These are phyloP conservation scores for Heliothis subflexa DNA, from an alignment of 1,140 invertebrate species.

Conservation along the genomic window DNA sequence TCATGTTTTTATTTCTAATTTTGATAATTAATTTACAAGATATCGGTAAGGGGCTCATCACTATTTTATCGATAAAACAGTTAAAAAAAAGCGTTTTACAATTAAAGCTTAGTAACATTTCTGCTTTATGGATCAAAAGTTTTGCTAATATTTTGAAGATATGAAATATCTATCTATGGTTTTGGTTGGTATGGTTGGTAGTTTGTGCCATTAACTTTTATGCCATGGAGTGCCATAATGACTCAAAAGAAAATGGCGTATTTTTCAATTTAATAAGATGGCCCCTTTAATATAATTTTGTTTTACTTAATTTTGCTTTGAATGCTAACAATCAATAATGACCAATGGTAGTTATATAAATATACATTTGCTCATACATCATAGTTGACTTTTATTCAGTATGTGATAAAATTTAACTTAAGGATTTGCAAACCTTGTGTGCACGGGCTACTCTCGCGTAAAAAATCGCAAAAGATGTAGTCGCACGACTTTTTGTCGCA, in stretches of 20 bases:
- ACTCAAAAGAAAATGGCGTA: too few species aligned
- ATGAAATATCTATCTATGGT: too few species aligned
- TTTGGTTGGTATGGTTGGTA: too few species aligned
- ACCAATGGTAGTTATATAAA: slow-evolving; percentile 80
- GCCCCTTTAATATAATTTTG: slow-evolving; percentile 23
- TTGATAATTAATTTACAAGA: neutral
- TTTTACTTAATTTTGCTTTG: slow-evolving; percentile 26
- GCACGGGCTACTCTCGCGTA: neutral
- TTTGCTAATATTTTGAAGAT: too few species aligned
- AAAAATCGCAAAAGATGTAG: neutral
- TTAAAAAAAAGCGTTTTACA: too few species aligned
- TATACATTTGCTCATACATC: slow-evolving; percentile 77
- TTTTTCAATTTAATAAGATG: neutral
- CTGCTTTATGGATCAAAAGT: too few species aligned
- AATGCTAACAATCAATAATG: slow-evolving; percentile 64
- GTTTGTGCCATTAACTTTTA: too few species aligned
- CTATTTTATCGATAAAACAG: neutral
- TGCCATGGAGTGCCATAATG: too few species aligned
- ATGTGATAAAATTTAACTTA: slow-evolving; percentile 67
- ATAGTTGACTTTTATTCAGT: slow-evolving; percentile 80
- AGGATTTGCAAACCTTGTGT: slow-evolving; percentile 12
- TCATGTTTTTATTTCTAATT: neutral
- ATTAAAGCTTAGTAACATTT: too few species aligned
- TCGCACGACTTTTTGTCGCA: slow-evolving; percentile 10
- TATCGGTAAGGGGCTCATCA: neutral